Percentiles rank a stretch among this genome's conserved stretches.
Evolutionary conservation across 2,888 invertebrate genomes (phyloP).

Genomic region (Odontothrips loti): DNA sequence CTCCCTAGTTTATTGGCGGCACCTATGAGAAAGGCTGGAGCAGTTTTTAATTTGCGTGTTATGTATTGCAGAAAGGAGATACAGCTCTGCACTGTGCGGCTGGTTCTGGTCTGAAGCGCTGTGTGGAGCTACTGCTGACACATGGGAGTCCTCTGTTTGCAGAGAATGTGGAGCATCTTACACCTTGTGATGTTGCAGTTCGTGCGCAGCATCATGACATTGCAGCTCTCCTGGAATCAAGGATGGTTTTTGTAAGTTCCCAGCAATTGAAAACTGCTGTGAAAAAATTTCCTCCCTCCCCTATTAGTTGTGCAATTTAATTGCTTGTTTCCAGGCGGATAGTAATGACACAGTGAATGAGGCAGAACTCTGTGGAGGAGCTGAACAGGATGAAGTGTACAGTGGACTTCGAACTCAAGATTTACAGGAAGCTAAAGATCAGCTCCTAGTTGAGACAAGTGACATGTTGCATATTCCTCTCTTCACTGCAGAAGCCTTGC

Average conservation of each 20-base stretch:
- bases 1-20: neutral
- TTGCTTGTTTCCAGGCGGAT: constrained; percentile 45
- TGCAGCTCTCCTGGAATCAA: constrained; percentile 60
- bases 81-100: constrained; percentile 65
- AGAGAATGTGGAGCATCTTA: constrained; percentile 59
- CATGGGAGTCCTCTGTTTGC: constrained; percentile 58
- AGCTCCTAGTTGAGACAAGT: constrained; percentile 63
- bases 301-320: neutral
- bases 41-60: no score
- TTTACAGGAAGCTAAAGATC: constrained; percentile 65
- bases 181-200: constrained; percentile 63
- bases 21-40: no score
- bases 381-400: constrained; percentile 53
- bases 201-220: constrained; percentile 56
- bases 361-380: constrained; percentile 47
- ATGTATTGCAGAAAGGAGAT: constrained; percentile 54
- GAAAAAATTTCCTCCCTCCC: neutral
- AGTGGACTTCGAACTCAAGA: constrained; percentile 62
- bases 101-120: constrained; percentile 56
- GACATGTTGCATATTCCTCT: constrained; percentile 66
- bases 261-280: neutral
- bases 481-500: constrained; percentile 64
- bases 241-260: constrained; percentile 61
- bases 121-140: constrained; percentile 58
- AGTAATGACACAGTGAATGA: constrained; percentile 51